A percentile compares a stretch with the other conserved stretches of the same genome.
phyloP scores from a whole-genome alignment of 2,113 vertebrate species.

The Athene noctua region DNA sequence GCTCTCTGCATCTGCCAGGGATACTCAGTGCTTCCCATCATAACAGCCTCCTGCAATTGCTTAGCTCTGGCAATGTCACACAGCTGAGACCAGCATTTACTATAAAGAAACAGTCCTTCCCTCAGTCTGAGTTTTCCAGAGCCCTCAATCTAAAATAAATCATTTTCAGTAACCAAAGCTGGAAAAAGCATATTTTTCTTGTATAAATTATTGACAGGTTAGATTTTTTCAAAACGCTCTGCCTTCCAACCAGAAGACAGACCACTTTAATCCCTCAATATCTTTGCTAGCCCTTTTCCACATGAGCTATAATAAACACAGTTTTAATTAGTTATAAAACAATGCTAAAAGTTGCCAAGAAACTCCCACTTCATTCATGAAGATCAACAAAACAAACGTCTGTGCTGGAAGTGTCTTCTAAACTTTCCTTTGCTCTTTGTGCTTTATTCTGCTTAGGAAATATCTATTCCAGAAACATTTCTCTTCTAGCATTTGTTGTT shows the following conservation, averaged over 20 bases:
- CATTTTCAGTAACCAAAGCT: neutral
- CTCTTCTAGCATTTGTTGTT: neutral
- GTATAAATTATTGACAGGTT: neutral
- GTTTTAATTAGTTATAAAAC: neutral
- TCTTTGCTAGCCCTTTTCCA: neutral
- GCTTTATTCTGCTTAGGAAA: neutral
- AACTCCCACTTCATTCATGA: neutral
- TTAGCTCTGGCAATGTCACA: neutral
- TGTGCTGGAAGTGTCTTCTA: neutral
- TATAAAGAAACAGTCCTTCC: neutral
- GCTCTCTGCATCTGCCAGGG: neutral
- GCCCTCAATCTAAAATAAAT: neutral
- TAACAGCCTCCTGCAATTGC: neutral
- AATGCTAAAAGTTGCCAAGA: neutral
- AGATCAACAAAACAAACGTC: neutral
- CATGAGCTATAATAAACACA: neutral
- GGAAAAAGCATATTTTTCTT: neutral
- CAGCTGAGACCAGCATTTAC: neutral
- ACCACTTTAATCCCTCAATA: neutral
- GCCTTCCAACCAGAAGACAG: rapidly evolving
- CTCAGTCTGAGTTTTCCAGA: neutral
- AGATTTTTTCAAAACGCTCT: neutral
- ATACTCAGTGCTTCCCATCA: rapidly evolving
- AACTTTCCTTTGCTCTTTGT: neutral
- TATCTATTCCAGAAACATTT: neutral